Conservation (phyloP, 2,888 invertebrate genomes). For the Pseudococcus longispinus region DNA sequence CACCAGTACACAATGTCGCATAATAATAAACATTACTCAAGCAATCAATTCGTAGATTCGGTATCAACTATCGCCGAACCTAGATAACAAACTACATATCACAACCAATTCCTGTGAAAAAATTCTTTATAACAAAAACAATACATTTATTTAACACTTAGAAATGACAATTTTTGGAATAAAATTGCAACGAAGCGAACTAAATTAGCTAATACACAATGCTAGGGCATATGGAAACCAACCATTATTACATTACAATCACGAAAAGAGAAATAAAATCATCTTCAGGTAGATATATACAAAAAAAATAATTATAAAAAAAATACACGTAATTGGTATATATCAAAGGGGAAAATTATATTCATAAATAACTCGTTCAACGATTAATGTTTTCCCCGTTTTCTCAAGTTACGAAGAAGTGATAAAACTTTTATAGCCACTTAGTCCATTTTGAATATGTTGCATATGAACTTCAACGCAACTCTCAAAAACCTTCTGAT, state of each 20-base stretch:
- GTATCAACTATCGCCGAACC: neutral
- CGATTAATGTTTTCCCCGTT: neutral
- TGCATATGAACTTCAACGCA: slow-evolving; percentile 76
- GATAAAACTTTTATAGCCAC: slow-evolving; percentile 59
- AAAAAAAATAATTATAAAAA: neutral
- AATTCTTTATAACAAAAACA: slow-evolving; percentile 10
- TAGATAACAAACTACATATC: neutral
- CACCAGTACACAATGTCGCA: neutral
- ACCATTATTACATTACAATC: neutral
- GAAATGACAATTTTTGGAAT: slow-evolving; percentile 44
- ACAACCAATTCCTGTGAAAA: neutral
- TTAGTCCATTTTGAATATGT: slow-evolving; percentile 60
- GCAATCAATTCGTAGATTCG: neutral
- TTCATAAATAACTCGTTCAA: neutral
- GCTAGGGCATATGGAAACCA: neutral
- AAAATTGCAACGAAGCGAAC: slow-evolving; percentile 29
- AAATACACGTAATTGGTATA: neutral
- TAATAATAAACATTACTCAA: neutral
- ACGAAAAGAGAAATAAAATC: neutral
- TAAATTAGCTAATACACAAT: slow-evolving; percentile 14
- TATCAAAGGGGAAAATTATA: neutral
- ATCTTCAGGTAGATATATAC: neutral
- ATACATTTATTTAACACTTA: slow-evolving; percentile 42
- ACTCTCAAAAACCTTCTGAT: slow-evolving; percentile 82
- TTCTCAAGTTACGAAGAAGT: slow-evolving; percentile 59